Percentiles rank a stretch among this genome's conserved stretches.
Conservation (phyloP, 2,113 vertebrate species). For the Lanius collurio region DNA sequence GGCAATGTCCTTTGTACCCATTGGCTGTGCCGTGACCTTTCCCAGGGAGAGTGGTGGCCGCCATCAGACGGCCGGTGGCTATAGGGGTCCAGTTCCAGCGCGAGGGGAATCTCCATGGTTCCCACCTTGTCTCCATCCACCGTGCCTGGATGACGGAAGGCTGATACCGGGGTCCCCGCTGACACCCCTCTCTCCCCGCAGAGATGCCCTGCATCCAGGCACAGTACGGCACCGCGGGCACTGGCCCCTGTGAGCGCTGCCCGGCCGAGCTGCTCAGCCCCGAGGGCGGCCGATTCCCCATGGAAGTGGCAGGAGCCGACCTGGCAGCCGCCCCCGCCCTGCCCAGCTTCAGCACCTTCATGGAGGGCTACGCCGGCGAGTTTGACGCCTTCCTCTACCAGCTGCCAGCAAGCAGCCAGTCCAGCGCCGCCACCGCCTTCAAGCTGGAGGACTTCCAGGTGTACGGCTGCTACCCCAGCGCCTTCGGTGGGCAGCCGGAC, state of each 20-base stretch:
- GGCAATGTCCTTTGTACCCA: slow-evolving; percentile 36
- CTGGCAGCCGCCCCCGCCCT: slow-evolving; percentile 74
- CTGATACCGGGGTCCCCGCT: accelerated
- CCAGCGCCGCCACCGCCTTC: slow-evolving; percentile 65
- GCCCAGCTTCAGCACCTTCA: slow-evolving; percentile 89
- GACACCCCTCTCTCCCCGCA: neutral
- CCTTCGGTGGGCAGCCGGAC: slow-evolving; percentile 77
- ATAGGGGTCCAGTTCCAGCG: accelerated
- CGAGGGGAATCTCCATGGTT: accelerated
- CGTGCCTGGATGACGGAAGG: accelerated
- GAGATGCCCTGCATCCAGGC: slow-evolving; percentile 96
- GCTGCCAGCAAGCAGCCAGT: slow-evolving; percentile 67
- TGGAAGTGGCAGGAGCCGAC: slow-evolving; percentile 80
- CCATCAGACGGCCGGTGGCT: accelerated
- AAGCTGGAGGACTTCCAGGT: slow-evolving; percentile 91
- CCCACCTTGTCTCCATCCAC: neutral
- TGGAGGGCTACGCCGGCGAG: slow-evolving; percentile 81
- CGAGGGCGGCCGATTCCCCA: slow-evolving; percentile 82
- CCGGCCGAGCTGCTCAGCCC: slow-evolving; percentile 80
- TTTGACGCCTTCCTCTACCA: slow-evolving; percentile 91
- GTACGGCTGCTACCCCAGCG: slow-evolving; percentile 89
- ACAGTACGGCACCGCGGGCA: slow-evolving; percentile 80
- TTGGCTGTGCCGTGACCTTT: slow-evolving; percentile 26
- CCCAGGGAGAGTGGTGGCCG: accelerated
- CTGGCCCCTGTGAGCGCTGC: slow-evolving; percentile 79